Conservation (phyloP, 2,797 vertebrate species). For the Ibycter americanus region DNA sequence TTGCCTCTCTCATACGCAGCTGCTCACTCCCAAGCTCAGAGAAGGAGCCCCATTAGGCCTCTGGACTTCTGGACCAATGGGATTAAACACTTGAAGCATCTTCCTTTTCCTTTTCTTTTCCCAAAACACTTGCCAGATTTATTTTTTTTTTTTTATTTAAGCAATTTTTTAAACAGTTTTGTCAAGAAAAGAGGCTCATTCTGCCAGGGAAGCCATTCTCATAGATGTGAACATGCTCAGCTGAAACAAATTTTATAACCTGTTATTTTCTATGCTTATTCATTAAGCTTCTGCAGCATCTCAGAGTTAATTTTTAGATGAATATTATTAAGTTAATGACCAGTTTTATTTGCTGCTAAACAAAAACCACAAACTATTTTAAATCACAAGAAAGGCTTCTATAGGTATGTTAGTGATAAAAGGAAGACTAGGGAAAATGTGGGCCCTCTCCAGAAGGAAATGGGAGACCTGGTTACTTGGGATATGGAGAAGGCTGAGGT, state of each 20-base stretch:
- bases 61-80: background rate
- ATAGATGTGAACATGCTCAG: background rate
- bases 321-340: background rate
- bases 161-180: background rate
- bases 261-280: background rate
- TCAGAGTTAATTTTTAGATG: background rate
- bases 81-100: background rate
- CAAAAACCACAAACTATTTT: background rate
- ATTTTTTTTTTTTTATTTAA: background rate
- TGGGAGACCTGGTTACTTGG: no score
- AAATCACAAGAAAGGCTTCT: background rate
- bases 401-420: no score
- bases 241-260: background rate
- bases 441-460: no score
- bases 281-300: background rate
- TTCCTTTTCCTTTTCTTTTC: background rate
- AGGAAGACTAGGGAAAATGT: no score
- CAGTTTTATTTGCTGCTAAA: background rate
- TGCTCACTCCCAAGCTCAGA: background rate
- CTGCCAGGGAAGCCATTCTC: background rate
- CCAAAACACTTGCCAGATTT: background rate
- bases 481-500: no score
- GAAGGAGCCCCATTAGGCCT: background rate
- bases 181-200: background rate
- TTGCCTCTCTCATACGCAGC: background rate